A percentile compares a stretch with the other conserved stretches of the same genome.
phyloP scores from a whole-genome alignment of 2,888 invertebrate species.

The Omphaloscelis lunosa region DNA sequence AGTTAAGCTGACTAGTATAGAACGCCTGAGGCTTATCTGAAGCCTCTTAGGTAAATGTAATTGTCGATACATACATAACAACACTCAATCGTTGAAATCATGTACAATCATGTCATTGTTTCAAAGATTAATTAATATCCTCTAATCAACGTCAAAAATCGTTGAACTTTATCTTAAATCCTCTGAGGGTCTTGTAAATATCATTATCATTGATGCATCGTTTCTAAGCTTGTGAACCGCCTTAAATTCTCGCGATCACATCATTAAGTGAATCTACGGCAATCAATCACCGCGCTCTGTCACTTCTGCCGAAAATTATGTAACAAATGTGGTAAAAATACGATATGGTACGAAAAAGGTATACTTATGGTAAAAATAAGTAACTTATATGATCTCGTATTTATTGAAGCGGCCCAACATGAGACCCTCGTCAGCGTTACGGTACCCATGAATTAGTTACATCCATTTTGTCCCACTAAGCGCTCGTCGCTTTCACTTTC shows the following conservation, averaged over 20 bases:
- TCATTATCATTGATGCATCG: conserved; percentile 22
- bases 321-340: conserved; percentile 20
- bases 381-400: conserved; percentile 43
- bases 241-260: conserved; percentile 23
- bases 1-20: background rate
- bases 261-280: conserved; percentile 46
- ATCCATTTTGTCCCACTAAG: conserved; percentile 54
- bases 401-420: conserved; percentile 38
- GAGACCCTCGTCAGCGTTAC: conserved; percentile 59
- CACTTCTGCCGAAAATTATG: conserved; percentile 41
- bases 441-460: conserved; percentile 55
- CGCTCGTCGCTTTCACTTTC: conserved; percentile 41
- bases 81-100: background rate
- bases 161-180: background rate
- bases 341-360: background rate
- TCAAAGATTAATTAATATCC: background rate
- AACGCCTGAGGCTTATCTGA: background rate
- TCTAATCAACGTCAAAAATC: background rate
- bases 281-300: conserved; percentile 53
- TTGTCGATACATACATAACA: conserved; percentile 1
- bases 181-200: conserved; percentile 15
- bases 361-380: conserved; percentile 37
- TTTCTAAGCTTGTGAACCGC: background rate
- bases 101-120: background rate
- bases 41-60: conserved; percentile 5